Evolutionary conservation across 2,888 invertebrate species (phyloP).

Genomic region (Acrocyrtus sp.): DNA sequence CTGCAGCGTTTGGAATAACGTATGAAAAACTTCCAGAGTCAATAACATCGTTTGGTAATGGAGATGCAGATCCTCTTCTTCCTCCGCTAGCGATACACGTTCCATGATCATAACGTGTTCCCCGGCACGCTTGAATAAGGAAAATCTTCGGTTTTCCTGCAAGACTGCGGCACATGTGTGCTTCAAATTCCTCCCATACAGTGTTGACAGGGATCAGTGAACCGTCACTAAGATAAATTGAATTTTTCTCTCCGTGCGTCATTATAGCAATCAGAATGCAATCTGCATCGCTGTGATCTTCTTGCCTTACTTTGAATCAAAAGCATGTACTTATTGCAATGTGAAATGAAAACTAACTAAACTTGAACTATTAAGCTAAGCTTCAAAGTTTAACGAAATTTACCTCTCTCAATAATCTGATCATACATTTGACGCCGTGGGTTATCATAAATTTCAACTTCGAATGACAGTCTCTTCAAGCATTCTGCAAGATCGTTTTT

Average conservation of each 20-base stretch:
- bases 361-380: not conserved
- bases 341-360: not conserved
- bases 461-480: conserved; percentile 52
- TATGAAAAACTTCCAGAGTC: conserved; percentile 61
- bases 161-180: conserved; percentile 77
- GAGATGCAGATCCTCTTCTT: not conserved
- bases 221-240: conserved; percentile 57
- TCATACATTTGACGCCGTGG: conserved; percentile 41
- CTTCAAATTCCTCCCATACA: conserved; percentile 60
- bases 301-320: conserved; percentile 43
- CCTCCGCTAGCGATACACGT: conserved; percentile 16
- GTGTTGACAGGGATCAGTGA: conserved; percentile 57
- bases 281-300: conserved; percentile 58
- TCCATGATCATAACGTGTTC: conserved; percentile 57
- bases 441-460: conserved; percentile 52
- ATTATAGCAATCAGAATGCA: conserved; percentile 58
- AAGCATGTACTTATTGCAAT: not conserved
- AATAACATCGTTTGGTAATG: conserved; percentile 42
- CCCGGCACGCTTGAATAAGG: conserved; percentile 62
- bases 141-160: conserved; percentile 82
- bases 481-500: conserved; percentile 51
- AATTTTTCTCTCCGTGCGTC: conserved; percentile 61
- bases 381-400: conserved; percentile 6
- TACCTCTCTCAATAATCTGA: conserved; percentile 47
- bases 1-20: conserved; percentile 62